Evolutionary conservation across 1,140 invertebrate species (phyloP), one percentile per base, ranked within the genome.

Genomic region (Drosophila neocordata): DNA sequence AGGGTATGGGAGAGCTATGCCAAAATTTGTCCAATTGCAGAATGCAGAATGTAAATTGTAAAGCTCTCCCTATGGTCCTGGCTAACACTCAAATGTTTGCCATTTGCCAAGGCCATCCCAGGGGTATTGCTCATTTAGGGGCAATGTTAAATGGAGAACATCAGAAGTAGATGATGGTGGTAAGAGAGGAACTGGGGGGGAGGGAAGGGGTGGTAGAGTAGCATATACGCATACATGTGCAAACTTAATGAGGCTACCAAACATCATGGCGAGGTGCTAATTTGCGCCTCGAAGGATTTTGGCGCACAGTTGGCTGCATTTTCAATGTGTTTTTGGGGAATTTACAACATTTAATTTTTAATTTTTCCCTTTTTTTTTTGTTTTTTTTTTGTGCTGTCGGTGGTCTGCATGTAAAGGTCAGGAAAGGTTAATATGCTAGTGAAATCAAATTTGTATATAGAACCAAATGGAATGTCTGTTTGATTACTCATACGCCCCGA

Each of bases 211-310:
- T 6, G 52, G 7, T 1, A 4, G 44, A n/a, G 24, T n/a, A 27
- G 24, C 53, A 34, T 27, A 56, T 27, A 56, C 53, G 53, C 53
- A 56, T 27, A 56, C 53, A 56, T 58, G 58, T 66, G 63, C 65
- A 77, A 62, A 52, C 60, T 76, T 77, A 77, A 77, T 73, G 74
- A 77, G 74, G 27, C 53, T 34, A 56, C 53, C 53, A 56, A 56
- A 56, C 53, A 56, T 56, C 41, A 48, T 56, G 34, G 58, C 61
- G 70, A 77, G 70, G 70, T 77, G 74, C 74, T 77, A 77, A 77
- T 77, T 77, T 69, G 74, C 58, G 74, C 74, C 70, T 77, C 65
- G 58, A 77, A 77, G 74, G 70, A 77, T 73, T 73, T 77, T 77
- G 57, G 51, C 70, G 65, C 65, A 63, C 70, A 56, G 53, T 56